Evolutionary conservation across 2,113 vertebrate genomes (phyloP).

Genomic region (Sterrhoptilus dennistouni): DNA sequence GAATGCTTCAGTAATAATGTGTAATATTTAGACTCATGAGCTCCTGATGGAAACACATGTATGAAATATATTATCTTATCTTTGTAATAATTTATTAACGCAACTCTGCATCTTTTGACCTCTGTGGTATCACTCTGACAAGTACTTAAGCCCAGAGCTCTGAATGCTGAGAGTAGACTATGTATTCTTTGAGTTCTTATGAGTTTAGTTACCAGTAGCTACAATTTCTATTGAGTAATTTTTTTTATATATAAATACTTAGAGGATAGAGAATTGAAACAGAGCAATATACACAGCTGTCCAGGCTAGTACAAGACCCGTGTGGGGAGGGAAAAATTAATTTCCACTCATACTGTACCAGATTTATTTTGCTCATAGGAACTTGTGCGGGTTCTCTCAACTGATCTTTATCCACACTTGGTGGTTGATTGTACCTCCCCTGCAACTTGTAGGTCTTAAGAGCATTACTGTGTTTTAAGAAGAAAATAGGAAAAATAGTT

Average conservation of each 20-base stretch:
- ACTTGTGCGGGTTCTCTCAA: background rate
- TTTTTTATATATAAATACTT: background rate
- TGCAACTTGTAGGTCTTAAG: background rate
- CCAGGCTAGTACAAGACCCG: background rate
- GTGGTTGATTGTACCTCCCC: background rate
- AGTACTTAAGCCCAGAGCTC: background rate
- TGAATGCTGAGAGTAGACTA: conserved; percentile 23
- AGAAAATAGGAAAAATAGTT: background rate
- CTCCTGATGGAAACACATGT: conserved; percentile 21
- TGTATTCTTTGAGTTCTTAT: background rate
- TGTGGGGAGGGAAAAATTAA: background rate
- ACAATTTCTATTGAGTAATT: background rate
- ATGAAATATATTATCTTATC: background rate
- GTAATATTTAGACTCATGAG: conserved; percentile 21
- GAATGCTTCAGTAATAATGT: background rate
- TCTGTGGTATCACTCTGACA: background rate
- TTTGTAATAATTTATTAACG: conserved; percentile 69
- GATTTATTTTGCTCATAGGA: background rate
- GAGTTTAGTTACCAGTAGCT: background rate
- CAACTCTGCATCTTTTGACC: conserved; percentile 13
- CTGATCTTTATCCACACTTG: background rate
- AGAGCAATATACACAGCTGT: background rate
- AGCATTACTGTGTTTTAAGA: conserved; percentile 4
- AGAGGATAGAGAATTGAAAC: background rate
- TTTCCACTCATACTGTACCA: background rate